Conservation (phyloP, 2,113 vertebrate species). For the Tiliqua scincoides region DNA sequence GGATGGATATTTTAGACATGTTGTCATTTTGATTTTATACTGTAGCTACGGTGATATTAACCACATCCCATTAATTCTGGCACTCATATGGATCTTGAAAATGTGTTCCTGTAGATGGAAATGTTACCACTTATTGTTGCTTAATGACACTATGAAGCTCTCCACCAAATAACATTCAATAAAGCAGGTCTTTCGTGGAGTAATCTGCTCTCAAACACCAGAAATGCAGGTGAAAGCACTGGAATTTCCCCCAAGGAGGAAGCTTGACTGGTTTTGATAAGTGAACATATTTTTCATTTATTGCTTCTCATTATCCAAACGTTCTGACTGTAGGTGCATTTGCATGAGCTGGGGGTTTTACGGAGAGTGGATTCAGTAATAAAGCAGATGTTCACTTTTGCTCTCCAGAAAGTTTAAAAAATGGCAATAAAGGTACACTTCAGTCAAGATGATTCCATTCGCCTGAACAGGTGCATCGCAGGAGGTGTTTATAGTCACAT, state of each 20-base stretch:
- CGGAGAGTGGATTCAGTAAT: constrained; percentile 52
- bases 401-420: constrained; percentile 28
- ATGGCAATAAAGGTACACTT: background rate
- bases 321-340: constrained; percentile 38
- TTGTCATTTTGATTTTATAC: constrained; percentile 55
- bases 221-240: background rate
- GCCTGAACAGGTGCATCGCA: background rate
- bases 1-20: constrained; percentile 48
- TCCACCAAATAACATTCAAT: constrained; percentile 40
- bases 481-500: background rate
- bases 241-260: constrained; percentile 36
- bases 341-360: constrained; percentile 34
- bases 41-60: constrained; percentile 55
- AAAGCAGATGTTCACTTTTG: constrained; percentile 70
- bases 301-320: constrained; percentile 34
- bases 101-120: constrained; percentile 59
- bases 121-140: constrained; percentile 62
- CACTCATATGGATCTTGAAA: constrained; percentile 44
- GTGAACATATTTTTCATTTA: constrained; percentile 13
- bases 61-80: constrained; percentile 54
- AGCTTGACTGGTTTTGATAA: constrained; percentile 46
- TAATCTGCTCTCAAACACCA: constrained; percentile 49
- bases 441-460: background rate
- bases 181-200: constrained; percentile 48
- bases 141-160: constrained; percentile 48